These are phyloP conservation scores for Macropodus opercularis DNA, from an alignment of 2,797 vertebrate species.

Conservation along the genomic window DNA sequence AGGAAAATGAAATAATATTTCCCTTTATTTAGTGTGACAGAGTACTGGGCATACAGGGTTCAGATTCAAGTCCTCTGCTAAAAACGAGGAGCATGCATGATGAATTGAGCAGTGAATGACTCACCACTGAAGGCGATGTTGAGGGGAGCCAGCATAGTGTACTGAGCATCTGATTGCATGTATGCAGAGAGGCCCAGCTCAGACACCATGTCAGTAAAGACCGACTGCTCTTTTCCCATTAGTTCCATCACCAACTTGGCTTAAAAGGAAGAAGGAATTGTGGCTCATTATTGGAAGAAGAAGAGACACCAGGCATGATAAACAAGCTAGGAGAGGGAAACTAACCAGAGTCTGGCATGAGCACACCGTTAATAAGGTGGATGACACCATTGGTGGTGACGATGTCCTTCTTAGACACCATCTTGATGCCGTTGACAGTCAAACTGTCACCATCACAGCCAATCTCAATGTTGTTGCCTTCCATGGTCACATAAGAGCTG, in stretches of 20 bases:
- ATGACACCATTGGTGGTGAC: conserved; percentile 95
- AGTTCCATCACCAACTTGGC: conserved; percentile 95
- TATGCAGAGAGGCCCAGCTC: conserved; percentile 87
- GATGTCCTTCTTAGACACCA: conserved; percentile 95
- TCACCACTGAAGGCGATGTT: conserved; percentile 91
- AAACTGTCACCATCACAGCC: conserved; percentile 95
- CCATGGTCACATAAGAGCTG: conserved; percentile 88
- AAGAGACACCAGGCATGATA: neutral
- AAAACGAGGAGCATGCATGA: conserved; percentile 17
- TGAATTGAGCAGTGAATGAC: conserved; percentile 55
- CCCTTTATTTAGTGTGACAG: conserved; percentile 5
- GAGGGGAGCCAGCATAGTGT: conserved; percentile 92
- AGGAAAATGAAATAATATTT: conserved; percentile 1
- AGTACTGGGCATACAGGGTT: conserved; percentile 4
- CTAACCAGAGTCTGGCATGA: conserved; percentile 97
- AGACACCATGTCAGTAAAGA: conserved; percentile 89
- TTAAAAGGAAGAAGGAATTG: conserved; percentile 66
- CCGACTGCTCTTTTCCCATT: conserved; percentile 86
- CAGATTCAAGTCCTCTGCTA: conserved; percentile 22
- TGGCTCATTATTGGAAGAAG: neutral
- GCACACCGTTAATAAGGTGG: conserved; percentile 92
- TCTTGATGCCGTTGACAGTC: conserved; percentile 94
- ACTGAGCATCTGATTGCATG: conserved; percentile 86
- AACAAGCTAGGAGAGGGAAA: neutral
- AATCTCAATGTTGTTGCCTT: conserved; percentile 91